A percentile compares a stretch with the other conserved stretches of the same genome.
phyloP scores from a whole-genome alignment of 1,140 invertebrate genomes.

The Tetragonula clypearis region DNA sequence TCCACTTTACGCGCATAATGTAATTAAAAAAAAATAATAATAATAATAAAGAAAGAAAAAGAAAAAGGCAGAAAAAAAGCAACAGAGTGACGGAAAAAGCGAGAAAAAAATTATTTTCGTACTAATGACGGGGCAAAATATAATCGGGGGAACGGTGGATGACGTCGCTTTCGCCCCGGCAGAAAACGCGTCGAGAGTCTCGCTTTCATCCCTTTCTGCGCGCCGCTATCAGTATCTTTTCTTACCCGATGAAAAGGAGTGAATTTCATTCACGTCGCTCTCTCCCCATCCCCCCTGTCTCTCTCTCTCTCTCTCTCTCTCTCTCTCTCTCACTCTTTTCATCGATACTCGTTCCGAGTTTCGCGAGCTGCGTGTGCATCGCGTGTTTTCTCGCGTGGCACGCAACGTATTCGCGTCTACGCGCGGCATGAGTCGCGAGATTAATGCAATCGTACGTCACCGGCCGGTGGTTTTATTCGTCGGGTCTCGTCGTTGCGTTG shows the following conservation, averaged over 20 bases:
- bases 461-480: constrained; percentile 24
- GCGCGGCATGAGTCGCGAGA: constrained; percentile 7
- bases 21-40: constrained; percentile 14
- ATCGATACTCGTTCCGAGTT: constrained; percentile 20
- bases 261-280: constrained; percentile 13
- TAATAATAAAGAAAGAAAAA: background rate
- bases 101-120: background rate
- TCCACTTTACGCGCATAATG: background rate
- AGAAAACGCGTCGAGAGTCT: background rate
- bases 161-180: background rate
- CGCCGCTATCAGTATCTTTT: constrained; percentile 8
- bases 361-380: background rate
- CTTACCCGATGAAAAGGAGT: constrained; percentile 12
- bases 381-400: background rate
- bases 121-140: constrained; percentile 20
- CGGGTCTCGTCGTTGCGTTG: background rate
- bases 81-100: background rate
- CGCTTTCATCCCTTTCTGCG: constrained; percentile 6
- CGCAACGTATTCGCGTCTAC: background rate
- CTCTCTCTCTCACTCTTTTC: background rate
- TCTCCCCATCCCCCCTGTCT: background rate
- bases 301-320: background rate
- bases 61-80: background rate
- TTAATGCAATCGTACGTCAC: constrained; percentile 50
- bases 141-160: background rate